phyloP scores from a whole-genome alignment of 2,113 vertebrate species.

The Phoxinus phoxinus region DNA sequence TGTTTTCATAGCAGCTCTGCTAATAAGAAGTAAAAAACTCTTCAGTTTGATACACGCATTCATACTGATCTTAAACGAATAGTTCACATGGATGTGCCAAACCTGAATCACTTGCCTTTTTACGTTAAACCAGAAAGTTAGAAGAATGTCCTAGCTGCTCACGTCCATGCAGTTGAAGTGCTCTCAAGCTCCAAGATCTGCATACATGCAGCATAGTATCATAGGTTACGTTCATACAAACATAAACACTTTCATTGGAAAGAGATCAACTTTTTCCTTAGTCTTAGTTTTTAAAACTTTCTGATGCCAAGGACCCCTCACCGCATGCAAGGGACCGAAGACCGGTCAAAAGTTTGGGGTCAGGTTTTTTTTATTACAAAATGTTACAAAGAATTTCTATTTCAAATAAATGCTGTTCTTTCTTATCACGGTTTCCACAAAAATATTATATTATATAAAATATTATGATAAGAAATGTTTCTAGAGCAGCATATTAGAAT shows the following conservation, averaged over 20 bases:
- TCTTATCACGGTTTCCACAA: too few species aligned
- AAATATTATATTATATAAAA: too few species aligned
- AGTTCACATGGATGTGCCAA: slow-evolving; percentile 1
- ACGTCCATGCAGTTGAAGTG: neutral
- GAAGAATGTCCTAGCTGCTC: neutral
- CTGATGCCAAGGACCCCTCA: too few species aligned
- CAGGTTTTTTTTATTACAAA: too few species aligned
- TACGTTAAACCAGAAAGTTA: neutral
- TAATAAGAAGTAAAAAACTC: neutral
- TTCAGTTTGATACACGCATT: neutral
- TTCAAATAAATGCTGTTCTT: too few species aligned
- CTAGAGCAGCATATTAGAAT: neutral
- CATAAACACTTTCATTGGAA: too few species aligned
- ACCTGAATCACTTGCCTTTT: neutral
- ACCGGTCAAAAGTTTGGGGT: too few species aligned
- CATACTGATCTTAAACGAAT: neutral
- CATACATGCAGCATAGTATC: neutral
- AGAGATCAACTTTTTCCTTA: too few species aligned
- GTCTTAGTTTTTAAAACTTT: too few species aligned
- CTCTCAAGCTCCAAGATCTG: neutral
- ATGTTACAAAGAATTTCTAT: neutral
- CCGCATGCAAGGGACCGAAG: too few species aligned
- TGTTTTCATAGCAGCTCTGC: neutral
- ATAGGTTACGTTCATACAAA: too few species aligned
- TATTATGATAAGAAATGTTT: neutral